Conservation (phyloP, 2,797 vertebrate genomes). For the Notolabrus celidotus region DNA sequence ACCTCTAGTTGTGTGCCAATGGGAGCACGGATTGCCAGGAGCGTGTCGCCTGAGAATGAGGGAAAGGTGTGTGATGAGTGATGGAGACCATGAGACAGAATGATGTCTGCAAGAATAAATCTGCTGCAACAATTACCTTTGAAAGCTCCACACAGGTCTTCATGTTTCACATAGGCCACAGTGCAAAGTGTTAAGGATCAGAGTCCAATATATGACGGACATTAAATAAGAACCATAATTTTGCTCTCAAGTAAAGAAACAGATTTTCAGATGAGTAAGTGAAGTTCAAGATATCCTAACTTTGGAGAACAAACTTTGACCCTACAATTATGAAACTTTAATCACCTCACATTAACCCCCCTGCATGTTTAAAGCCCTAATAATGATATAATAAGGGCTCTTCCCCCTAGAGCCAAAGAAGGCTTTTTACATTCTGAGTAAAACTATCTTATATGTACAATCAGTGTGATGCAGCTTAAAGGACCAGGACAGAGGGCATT, state of each 20-base stretch:
- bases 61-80: background rate
- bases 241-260: too few species aligned
- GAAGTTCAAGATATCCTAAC: too few species aligned
- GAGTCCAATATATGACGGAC: background rate
- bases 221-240: too few species aligned
- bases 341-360: background rate
- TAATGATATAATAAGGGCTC: background rate
- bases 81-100: background rate
- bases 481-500: background rate
- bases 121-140: constrained; percentile 87
- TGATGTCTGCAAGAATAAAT: background rate
- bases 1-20: constrained; percentile 96
- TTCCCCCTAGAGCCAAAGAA: background rate
- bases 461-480: background rate
- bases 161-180: constrained; percentile 95
- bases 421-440: background rate
- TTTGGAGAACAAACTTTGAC: background rate
- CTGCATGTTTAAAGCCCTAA: background rate
- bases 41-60: constrained; percentile 90
- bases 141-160: constrained; percentile 97
- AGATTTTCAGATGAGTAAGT: too few species aligned
- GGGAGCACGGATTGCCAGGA: constrained; percentile 95
- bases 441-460: background rate
- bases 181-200: constrained; percentile 85
- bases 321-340: background rate